phyloP scores from a whole-genome alignment of 2,113 vertebrate genomes.

The Catharus bicknelli region DNA sequence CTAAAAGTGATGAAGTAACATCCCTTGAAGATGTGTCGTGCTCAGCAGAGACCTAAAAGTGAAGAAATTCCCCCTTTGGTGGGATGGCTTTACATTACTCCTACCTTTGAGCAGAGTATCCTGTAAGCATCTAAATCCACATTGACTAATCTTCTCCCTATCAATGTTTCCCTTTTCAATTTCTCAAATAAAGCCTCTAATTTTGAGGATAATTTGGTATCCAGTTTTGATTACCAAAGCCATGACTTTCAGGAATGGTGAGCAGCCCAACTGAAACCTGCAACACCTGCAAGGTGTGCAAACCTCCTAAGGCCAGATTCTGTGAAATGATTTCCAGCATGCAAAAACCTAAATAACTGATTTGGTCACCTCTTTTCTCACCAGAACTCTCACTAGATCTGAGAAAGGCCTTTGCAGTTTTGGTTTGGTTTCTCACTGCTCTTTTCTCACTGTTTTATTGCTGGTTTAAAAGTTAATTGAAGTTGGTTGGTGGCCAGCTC shows the following conservation, averaged over 20 bases:
- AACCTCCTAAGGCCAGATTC: neutral
- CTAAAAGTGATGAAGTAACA: neutral
- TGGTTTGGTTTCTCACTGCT: neutral
- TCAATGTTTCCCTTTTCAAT: neutral
- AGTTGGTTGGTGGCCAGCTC: neutral
- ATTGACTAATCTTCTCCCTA: neutral
- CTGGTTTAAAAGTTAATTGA: neutral
- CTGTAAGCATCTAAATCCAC: neutral
- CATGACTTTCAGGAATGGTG: neutral
- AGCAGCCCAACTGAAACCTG: neutral
- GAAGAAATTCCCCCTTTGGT: neutral
- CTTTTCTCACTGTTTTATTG: neutral
- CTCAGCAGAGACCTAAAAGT: neutral
- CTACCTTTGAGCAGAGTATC: neutral
- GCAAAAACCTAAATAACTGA: neutral
- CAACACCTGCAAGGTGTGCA: neutral
- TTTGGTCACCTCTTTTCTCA: neutral
- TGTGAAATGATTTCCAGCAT: neutral
- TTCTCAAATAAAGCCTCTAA: neutral
- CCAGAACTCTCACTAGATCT: neutral
- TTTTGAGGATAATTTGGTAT: neutral
- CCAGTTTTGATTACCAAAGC: neutral
- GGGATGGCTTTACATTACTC: neutral
- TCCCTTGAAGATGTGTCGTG: neutral
- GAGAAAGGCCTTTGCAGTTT: neutral